Percentiles rank a stretch among this genome's conserved stretches.
Evolutionary conservation across 2,888 invertebrate species (phyloP).

Genomic region (Aethes cnicana): DNA sequence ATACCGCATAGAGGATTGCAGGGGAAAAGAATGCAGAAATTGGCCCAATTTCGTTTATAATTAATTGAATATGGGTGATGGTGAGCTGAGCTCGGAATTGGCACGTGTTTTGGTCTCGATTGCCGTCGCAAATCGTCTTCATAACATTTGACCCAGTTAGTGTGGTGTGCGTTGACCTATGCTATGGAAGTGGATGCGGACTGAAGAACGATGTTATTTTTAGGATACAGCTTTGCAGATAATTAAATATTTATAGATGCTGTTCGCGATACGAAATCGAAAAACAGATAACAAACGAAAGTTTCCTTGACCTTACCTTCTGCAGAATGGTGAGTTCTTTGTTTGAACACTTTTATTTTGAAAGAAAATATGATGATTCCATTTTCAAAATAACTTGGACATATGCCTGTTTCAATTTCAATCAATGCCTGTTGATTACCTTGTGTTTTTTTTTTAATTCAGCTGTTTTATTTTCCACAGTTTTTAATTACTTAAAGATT

Average conservation of each 20-base stretch:
- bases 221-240: constrained; percentile 79
- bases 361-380: constrained; percentile 18
- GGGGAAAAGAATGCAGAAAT: constrained; percentile 48
- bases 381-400: constrained; percentile 9
- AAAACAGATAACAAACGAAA: constrained; percentile 49
- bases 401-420: not conserved
- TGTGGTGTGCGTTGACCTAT: constrained; percentile 79
- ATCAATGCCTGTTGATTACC: not conserved
- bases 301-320: constrained; percentile 49
- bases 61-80: constrained; percentile 41
- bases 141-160: constrained; percentile 78
- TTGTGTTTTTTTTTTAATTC: not conserved
- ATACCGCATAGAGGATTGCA: constrained; percentile 67
- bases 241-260: constrained; percentile 78
- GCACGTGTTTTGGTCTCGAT: constrained; percentile 37
- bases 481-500: not conserved
- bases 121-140: constrained; percentile 53
- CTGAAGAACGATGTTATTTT: constrained; percentile 75
- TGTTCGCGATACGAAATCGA: constrained; percentile 56
- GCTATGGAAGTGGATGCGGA: constrained; percentile 69
- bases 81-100: constrained; percentile 37
- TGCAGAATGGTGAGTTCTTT: constrained; percentile 68
- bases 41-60: constrained; percentile 38
- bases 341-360: constrained; percentile 46
- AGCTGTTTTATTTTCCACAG: not conserved